Evolutionary conservation across 2,888 invertebrate genomes (phyloP).

Genomic region (Acrocyrtus sp.): DNA sequence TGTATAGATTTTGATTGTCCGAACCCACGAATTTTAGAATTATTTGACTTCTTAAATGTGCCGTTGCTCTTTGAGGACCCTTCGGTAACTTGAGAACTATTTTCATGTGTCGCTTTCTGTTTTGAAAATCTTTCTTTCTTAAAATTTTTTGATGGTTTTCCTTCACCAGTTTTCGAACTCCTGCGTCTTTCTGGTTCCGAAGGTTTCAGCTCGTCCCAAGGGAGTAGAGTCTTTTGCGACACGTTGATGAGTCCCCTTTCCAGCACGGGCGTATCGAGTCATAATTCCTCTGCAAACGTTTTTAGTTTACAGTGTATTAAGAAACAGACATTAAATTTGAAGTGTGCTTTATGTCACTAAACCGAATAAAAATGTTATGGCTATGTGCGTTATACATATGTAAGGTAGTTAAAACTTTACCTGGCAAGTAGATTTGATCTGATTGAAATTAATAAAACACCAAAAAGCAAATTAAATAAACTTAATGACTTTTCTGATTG

Average conservation of each 20-base stretch:
- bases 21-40: conserved; percentile 35
- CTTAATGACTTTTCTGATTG: no score
- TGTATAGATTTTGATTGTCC: conserved; percentile 57
- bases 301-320: no score
- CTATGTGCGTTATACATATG: no score
- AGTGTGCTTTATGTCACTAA: no score
- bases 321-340: no score
- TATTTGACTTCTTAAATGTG: background rate
- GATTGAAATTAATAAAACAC: no score
- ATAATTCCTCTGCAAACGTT: conserved; percentile 69
- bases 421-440: no score
- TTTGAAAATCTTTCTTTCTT: conserved; percentile 59
- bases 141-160: no score
- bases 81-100: conserved; percentile 10
- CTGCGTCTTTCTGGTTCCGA: conserved; percentile 18
- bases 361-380: no score
- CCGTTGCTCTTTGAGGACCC: conserved; percentile 63
- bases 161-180: conserved; percentile 40
- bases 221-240: conserved; percentile 76
- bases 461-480: no score
- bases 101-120: background rate
- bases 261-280: conserved; percentile 78
- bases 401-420: no score
- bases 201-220: conserved; percentile 75
- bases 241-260: conserved; percentile 78